Percentiles rank a stretch among this genome's conserved stretches.
Evolutionary conservation across 2,797 vertebrate genomes (phyloP).

Genomic region (Vespertilio murinus): DNA sequence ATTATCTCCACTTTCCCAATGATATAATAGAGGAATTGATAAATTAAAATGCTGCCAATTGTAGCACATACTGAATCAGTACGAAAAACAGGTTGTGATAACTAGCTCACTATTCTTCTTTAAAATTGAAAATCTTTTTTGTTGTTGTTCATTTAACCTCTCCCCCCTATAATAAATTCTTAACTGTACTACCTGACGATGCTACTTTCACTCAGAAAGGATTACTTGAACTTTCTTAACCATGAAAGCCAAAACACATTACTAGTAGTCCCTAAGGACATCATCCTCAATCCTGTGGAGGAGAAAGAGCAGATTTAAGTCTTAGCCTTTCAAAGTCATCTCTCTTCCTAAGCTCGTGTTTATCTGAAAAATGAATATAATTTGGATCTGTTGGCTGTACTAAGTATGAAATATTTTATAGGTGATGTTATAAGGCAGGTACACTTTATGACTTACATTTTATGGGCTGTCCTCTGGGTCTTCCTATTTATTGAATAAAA

Average conservation of each 20-base stretch:
- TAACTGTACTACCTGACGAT: constrained; percentile 39
- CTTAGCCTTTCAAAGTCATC: constrained; percentile 41
- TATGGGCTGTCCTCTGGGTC: not conserved
- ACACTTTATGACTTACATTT: not conserved
- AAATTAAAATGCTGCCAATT: not conserved
- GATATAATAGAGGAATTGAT: not conserved
- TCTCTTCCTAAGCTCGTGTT: constrained; percentile 58
- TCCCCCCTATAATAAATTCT: not conserved
- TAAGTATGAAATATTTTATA: constrained; percentile 31
- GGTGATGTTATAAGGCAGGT: not conserved
- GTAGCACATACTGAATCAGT: not conserved
- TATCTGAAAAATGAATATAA: constrained; percentile 44
- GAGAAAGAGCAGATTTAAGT: constrained; percentile 54
- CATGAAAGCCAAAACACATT: constrained; percentile 28
- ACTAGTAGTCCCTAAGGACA: not conserved
- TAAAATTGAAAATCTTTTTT: not conserved
- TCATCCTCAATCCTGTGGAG: not conserved
- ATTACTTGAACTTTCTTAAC: constrained; percentile 58
- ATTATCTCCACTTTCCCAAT: not conserved
- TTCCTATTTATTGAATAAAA: constrained; percentile 16
- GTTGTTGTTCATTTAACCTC: not conserved
- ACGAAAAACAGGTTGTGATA: not conserved
- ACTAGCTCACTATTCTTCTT: not conserved
- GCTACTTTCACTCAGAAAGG: constrained; percentile 27
- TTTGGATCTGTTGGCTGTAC: not conserved